Percentiles rank a stretch among this genome's conserved stretches.
These are phyloP conservation scores for Chiloscyllium punctatum DNA, from an alignment of 2,797 vertebrate species.

Conservation along the genomic window DNA sequence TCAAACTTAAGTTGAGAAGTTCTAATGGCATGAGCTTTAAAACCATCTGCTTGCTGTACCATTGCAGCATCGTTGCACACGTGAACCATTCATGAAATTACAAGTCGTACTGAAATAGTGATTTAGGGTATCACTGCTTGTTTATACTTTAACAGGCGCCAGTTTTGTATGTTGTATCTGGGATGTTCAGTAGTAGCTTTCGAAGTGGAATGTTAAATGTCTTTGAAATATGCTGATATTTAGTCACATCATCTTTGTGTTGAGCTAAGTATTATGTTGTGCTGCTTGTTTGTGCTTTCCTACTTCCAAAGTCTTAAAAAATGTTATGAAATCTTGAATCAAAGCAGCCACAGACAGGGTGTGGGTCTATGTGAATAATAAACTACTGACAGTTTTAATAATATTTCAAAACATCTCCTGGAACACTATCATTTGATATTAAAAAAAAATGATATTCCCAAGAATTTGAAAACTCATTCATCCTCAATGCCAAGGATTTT, in stretches of 20 bases:
- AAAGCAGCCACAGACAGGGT: not conserved
- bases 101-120: conserved; percentile 6
- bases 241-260: not conserved
- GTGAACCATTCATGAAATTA: conserved; percentile 18
- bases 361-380: not conserved
- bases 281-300: not conserved
- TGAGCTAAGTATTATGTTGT: not conserved
- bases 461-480: not conserved
- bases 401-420: not conserved
- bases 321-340: not conserved
- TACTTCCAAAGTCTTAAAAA: not conserved
- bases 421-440: not conserved
- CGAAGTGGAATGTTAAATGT: not conserved
- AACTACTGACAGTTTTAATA: conserved; percentile 4
- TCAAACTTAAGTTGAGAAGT: conserved; percentile 4
- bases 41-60: not conserved
- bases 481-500: not conserved
- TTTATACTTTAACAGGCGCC: not conserved
- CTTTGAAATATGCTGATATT: not conserved
- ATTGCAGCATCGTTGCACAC: not conserved
- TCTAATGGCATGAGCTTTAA: not conserved
- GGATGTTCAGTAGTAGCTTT: not conserved
- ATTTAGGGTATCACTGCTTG: not conserved
- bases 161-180: not conserved
- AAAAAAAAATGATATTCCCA: not conserved